phyloP scores from a whole-genome alignment of 2,797 vertebrate species.

The Apogon hyalosoma region DNA sequence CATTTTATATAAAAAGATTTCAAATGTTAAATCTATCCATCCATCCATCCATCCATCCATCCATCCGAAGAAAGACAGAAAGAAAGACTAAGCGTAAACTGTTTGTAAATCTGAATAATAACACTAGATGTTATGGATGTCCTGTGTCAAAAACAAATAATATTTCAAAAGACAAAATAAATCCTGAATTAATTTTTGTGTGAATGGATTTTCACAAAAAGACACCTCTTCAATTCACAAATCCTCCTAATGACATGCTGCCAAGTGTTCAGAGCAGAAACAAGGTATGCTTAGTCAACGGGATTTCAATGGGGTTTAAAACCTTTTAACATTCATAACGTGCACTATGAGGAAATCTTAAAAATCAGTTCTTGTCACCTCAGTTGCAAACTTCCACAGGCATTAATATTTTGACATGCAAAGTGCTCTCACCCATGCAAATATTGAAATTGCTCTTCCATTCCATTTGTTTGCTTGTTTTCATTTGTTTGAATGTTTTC shows the following conservation, averaged over 20 bases:
- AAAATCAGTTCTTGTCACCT: constrained; percentile 50
- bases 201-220: constrained; percentile 40
- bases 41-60: too few relatives aligned
- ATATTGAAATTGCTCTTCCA: constrained; percentile 55
- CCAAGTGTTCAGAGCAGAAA: constrained; percentile 19
- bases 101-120: neutral
- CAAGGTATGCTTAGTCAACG: constrained; percentile 31
- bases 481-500: constrained; percentile 56
- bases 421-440: constrained; percentile 46
- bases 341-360: constrained; percentile 20
- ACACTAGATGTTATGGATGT: neutral
- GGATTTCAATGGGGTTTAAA: constrained; percentile 35
- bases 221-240: constrained; percentile 27
- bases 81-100: too few relatives aligned
- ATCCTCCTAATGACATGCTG: constrained; percentile 46
- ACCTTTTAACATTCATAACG: constrained; percentile 50
- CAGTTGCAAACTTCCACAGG: constrained; percentile 30
- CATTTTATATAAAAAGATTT: constrained; percentile 5
- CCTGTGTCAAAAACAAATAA: constrained; percentile 13
- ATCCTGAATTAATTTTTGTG: constrained; percentile 14
- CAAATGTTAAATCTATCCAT: neutral
- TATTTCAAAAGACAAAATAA: constrained; percentile 18
- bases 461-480: constrained; percentile 62
- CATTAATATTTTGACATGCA: constrained; percentile 35
- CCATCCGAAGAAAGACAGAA: too few relatives aligned